Base-by-base conservation (phyloP, 1,140 invertebrate species). In the Araneus ventricosus region DNA sequence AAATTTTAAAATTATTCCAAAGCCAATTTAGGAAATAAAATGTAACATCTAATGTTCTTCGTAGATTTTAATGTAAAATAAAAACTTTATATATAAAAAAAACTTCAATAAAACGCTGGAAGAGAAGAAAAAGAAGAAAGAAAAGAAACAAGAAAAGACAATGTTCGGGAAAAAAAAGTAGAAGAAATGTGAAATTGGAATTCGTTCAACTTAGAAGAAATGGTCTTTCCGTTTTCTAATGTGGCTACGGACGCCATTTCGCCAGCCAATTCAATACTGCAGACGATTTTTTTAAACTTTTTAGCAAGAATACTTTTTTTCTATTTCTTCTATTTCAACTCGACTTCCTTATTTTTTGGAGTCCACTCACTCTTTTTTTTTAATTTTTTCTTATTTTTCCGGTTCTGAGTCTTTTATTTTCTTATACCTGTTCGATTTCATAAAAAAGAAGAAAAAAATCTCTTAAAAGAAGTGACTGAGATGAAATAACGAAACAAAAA, bases 181-280 rank as follows among this genome's bases (percentile, higher is more conserved):
- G 80, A 61, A 91, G 57, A 84, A 34, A 82, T 86, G 61, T 79
- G 67, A 80, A 93, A 93, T 93, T 93, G 91, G 91, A 93, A 93
- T 93, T 93, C 91, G 91, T 88, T 93, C 91, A 93, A 93, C 91
- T 93, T 61, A 37, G 82, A 87, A 87, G 84, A 87, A 93, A 92
- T 86, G 82, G 80, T 57, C 90, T 92, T 93, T 87, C 34, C 61
- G 82, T 93, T 93, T 92, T 88, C 85, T 93, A 93, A 93, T 93
- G 91, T 93, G 91, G 85, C 91, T 88, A 57, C 90, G 67, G 85
- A 39, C 85, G 91, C 67, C 84, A 93, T 93, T 93, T 88, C 91
- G 57, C 27, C 85, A 88, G 67, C 63, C 91, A 93, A 93, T 93
- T 88, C 82, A 88, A 87, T 93, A 88, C 63, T 80, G 67, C 41